phyloP scores from a whole-genome alignment of 2,888 invertebrate species.

The Thera obeliscata region DNA sequence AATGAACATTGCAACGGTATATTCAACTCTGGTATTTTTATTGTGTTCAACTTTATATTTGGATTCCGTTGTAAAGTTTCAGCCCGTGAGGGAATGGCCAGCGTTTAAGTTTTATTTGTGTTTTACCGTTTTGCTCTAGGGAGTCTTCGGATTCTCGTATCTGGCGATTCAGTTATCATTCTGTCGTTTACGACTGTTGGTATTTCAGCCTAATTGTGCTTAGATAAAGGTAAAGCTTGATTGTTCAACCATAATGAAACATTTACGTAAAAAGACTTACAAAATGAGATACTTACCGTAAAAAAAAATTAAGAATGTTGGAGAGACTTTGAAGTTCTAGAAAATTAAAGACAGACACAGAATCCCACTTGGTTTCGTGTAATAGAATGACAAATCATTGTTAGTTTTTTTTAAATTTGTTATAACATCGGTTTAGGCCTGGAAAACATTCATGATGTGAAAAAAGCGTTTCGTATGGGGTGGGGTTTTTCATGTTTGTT shows the following conservation, averaged over 20 bases:
- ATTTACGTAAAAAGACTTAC: neutral
- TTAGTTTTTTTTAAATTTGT: too few relatives aligned
- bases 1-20: slow-evolving; percentile 37
- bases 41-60: slow-evolving; percentile 43
- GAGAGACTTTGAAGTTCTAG: too few relatives aligned
- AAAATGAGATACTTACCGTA: neutral
- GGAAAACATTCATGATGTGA: neutral
- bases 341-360: too few relatives aligned
- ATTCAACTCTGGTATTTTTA: slow-evolving; percentile 46
- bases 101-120: slow-evolving; percentile 58
- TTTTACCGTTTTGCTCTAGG: slow-evolving; percentile 47
- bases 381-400: too few relatives aligned
- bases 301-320: neutral
- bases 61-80: slow-evolving; percentile 49
- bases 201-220: neutral
- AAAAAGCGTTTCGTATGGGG: slow-evolving; percentile 24
- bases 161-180: slow-evolving; percentile 20
- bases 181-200: slow-evolving; percentile 3
- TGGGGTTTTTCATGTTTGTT: slow-evolving; percentile 47
- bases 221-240: neutral
- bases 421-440: neutral
- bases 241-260: neutral
- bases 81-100: slow-evolving; percentile 46
- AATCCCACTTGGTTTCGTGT: too few relatives aligned
- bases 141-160: slow-evolving; percentile 35